A percentile compares a stretch with the other conserved stretches of the same genome.
phyloP scores from a whole-genome alignment of 2,888 invertebrate species.

The Micropterix aruncella region DNA sequence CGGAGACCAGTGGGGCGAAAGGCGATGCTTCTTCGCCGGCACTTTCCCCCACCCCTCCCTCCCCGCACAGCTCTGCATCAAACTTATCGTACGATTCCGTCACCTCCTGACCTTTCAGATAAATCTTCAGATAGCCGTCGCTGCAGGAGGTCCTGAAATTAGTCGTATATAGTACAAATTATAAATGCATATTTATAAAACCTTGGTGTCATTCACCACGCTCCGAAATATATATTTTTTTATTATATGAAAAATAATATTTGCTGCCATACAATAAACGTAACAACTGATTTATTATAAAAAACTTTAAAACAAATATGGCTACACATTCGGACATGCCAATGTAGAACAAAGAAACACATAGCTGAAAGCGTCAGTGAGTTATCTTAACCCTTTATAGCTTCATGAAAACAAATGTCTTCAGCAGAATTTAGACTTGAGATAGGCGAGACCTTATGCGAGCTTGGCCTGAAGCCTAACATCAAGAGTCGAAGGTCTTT shows the following conservation, averaged over 20 bases:
- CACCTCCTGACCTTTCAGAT: conserved; percentile 83
- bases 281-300: too few relatives aligned
- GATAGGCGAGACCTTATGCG: too few relatives aligned
- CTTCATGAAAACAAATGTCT: too few relatives aligned
- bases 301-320: too few relatives aligned
- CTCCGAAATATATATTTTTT: conserved; percentile 1
- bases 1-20: conserved; percentile 57
- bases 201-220: conserved; percentile 1
- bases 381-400: too few relatives aligned
- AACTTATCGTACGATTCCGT: conserved; percentile 88
- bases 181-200: background rate
- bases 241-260: background rate
- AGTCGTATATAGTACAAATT: conserved; percentile 15
- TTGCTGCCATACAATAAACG: too few relatives aligned
- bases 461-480: too few relatives aligned
- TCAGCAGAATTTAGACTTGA: too few relatives aligned
- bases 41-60: conserved; percentile 20
- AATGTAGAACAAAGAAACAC: too few relatives aligned
- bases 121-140: conserved; percentile 83
- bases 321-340: too few relatives aligned
- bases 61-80: conserved; percentile 86
- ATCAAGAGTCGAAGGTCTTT: too few relatives aligned
- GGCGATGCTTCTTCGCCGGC: conserved; percentile 14
- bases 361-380: too few relatives aligned
- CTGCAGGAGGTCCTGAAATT: conserved; percentile 58